Evolutionary conservation across 2,888 invertebrate genomes (phyloP).

Genomic region (Pilophorus perplexus): DNA sequence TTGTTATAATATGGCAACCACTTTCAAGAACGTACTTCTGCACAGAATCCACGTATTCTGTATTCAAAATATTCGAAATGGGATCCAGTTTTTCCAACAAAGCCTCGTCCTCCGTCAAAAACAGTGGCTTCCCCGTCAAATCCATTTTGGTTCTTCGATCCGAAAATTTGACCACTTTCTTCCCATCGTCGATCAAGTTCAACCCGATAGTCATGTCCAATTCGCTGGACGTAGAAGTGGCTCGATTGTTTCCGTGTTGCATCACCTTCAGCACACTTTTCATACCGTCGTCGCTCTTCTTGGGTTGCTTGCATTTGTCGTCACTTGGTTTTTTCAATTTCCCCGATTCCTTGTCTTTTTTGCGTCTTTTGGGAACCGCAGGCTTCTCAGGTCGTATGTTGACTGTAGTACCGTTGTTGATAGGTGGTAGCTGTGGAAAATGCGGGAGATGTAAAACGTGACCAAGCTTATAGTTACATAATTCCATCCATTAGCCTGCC

Average conservation of each 20-base stretch:
- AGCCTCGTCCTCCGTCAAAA: not conserved
- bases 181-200: too few relatives aligned
- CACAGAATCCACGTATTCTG: not conserved
- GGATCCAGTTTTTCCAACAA: conserved; percentile 3
- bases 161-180: not conserved
- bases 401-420: too few relatives aligned
- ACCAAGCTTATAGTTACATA: not conserved
- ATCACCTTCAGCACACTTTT: not conserved
- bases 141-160: conserved; percentile 6
- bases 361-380: too few relatives aligned
- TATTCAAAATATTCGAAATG: not conserved
- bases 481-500: not conserved
- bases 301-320: not conserved
- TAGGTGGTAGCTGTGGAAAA: too few relatives aligned
- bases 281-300: not conserved
- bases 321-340: too few relatives aligned
- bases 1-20: not conserved
- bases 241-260: not conserved
- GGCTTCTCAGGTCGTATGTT: too few relatives aligned
- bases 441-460: not conserved
- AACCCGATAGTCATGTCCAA: too few relatives aligned
- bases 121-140: not conserved
- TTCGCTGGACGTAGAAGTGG: too few relatives aligned
- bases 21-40: not conserved
- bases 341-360: too few relatives aligned